Percentiles rank a stretch among this genome's conserved stretches.
Conservation (phyloP, 2,888 invertebrate genomes). For the Syritta pipiens region DNA sequence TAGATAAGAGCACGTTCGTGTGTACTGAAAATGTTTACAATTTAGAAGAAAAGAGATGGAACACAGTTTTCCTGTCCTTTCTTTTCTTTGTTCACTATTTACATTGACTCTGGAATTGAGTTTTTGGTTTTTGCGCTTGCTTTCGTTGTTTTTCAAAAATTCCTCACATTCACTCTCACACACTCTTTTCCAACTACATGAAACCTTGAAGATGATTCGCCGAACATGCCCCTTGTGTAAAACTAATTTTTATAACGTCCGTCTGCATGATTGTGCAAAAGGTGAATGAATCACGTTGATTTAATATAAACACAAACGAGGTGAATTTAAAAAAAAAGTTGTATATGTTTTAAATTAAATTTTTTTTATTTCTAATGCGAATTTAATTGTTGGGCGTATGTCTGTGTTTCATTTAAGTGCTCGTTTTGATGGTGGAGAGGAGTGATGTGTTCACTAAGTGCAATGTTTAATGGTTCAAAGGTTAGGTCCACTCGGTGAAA, state of each 20-base stretch:
- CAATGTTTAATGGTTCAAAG: too few species aligned
- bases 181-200: background rate
- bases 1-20: background rate
- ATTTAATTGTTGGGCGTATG: background rate
- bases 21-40: constrained; percentile 9
- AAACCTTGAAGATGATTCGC: constrained; percentile 13
- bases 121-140: background rate
- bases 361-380: background rate
- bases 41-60: constrained; percentile 4
- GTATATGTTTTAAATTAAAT: too few species aligned
- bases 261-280: background rate
- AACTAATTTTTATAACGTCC: background rate
- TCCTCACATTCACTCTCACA: background rate
- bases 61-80: constrained; percentile 4
- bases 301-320: constrained; percentile 27
- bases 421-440: too few species aligned
- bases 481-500: too few species aligned
- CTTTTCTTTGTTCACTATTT: constrained; percentile 1
- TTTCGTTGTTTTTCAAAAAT: background rate
- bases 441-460: too few species aligned
- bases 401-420: too few species aligned
- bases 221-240: background rate
- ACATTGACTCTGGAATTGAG: constrained; percentile 15
- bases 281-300: constrained; percentile 34
- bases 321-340: too few species aligned